Percentiles rank a stretch among this genome's conserved stretches.
phyloP scores from a whole-genome alignment of 2,113 vertebrate species.

The Phrynosoma blainvillii region DNA sequence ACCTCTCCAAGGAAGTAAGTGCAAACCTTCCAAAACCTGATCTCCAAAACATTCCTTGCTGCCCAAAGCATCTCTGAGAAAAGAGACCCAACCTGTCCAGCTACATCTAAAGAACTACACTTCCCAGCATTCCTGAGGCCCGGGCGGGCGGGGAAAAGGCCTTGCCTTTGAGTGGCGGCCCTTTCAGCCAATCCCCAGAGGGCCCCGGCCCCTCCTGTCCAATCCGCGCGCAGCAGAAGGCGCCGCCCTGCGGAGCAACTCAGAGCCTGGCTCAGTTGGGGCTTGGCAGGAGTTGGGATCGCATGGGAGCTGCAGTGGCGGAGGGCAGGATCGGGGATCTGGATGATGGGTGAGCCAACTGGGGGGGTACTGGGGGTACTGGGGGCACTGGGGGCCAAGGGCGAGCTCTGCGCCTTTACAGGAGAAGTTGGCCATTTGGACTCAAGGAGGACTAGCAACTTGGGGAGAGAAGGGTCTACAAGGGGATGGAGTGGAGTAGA shows the following conservation, averaged over 20 bases:
- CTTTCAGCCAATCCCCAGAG: rapidly evolving
- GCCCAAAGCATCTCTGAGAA: too few relatives aligned
- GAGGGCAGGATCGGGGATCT: not conserved
- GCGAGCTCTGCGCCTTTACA: not conserved
- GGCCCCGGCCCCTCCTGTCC: not conserved
- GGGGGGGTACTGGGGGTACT: not conserved
- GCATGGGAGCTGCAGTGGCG: not conserved
- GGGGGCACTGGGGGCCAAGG: not conserved
- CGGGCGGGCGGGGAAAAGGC: not conserved
- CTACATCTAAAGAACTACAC: slow-evolving; percentile 50
- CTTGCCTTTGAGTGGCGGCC: rapidly evolving
- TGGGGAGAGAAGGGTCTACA: not conserved
- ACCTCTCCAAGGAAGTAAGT: too few relatives aligned
- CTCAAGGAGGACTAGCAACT: not conserved
- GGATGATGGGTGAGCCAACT: slow-evolving; percentile 54
- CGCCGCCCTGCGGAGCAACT: not conserved
- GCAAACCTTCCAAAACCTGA: too few relatives aligned
- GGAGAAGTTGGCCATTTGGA: too few relatives aligned
- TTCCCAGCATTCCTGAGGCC: slow-evolving; percentile 37
- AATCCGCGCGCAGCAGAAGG: not conserved
- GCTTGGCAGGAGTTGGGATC: slow-evolving; percentile 28
- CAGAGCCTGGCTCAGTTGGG: not conserved
- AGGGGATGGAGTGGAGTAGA: too few relatives aligned
- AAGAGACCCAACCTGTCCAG: too few relatives aligned
- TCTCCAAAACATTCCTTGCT: too few relatives aligned